Evolutionary conservation across 2,113 vertebrate genomes (phyloP).

Genomic region (Morone saxatilis): DNA sequence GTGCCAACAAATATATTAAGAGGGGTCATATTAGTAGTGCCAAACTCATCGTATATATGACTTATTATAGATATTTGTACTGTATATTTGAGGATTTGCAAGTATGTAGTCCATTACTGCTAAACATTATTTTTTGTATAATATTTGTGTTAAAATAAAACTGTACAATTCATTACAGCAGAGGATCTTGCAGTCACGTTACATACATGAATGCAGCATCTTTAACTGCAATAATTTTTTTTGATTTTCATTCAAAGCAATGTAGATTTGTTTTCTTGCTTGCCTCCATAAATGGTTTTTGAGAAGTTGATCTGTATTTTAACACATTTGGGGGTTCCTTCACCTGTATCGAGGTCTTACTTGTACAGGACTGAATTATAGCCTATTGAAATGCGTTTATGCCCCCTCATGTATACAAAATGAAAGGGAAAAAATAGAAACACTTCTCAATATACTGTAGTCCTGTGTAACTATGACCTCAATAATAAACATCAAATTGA

Average conservation of each 20-base stretch:
- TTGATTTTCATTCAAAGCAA: neutral
- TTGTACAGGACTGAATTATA: neutral
- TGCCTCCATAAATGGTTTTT: neutral
- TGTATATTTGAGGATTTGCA: slow-evolving; percentile 5
- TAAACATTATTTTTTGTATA: neutral
- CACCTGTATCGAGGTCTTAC: too few relatives aligned
- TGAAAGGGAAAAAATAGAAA: neutral
- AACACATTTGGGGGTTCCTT: too few relatives aligned
- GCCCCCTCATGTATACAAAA: neutral
- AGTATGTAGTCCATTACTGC: neutral
- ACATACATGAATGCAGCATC: neutral
- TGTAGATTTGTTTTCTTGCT: neutral
- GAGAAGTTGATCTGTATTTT: too few relatives aligned
- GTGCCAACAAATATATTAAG: neutral
- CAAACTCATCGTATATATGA: neutral
- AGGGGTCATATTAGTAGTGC: neutral
- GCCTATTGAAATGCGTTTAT: neutral
- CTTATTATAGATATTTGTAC: neutral
- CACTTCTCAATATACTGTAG: neutral
- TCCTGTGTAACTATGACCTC: neutral
- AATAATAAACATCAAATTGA: neutral
- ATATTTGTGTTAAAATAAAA: slow-evolving; percentile 38
- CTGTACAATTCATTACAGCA: slow-evolving; percentile 3
- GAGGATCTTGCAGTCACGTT: neutral
- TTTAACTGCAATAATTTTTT: neutral